These are phyloP conservation scores for Ramazzottius varieornatus DNA, from an alignment of 2,888 invertebrate species.

Conservation along the genomic window DNA sequence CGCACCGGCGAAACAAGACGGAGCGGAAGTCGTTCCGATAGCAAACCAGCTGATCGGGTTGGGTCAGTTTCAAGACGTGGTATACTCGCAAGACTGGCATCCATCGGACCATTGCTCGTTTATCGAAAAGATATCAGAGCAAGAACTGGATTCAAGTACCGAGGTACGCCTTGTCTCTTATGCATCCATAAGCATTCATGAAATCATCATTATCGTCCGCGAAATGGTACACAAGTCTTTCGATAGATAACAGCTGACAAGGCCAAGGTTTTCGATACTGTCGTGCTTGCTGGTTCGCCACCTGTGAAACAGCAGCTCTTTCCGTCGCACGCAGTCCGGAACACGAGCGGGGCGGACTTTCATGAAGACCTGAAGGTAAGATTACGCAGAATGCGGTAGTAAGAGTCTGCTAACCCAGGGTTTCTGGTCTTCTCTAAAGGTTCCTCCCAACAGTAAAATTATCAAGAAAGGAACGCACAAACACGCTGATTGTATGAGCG, in stretches of 20 bases:
- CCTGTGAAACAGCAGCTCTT: slow-evolving; percentile 73
- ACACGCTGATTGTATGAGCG: slow-evolving; percentile 85
- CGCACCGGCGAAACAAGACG: slow-evolving; percentile 70
- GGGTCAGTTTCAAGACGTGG: slow-evolving; percentile 56
- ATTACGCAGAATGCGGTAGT: too few species aligned
- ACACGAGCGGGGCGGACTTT: slow-evolving; percentile 75
- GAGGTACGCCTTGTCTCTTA: slow-evolving; percentile 29
- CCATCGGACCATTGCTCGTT: slow-evolving; percentile 84
- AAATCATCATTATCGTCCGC: not conserved
- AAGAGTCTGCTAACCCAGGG: too few species aligned
- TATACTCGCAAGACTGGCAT: slow-evolving; percentile 92
- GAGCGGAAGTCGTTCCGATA: slow-evolving; percentile 63
- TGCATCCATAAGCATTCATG: not conserved
- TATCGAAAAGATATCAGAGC: slow-evolving; percentile 57
- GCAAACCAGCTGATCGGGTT: slow-evolving; percentile 53
- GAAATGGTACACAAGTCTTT: not conserved
- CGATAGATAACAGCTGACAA: slow-evolving; percentile 39
- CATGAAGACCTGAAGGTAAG: slow-evolving; percentile 57
- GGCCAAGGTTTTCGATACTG: slow-evolving; percentile 60
- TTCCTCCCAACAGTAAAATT: too few species aligned
- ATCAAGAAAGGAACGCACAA: slow-evolving; percentile 49
- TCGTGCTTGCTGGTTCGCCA: too few species aligned
- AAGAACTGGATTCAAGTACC: slow-evolving; percentile 44
- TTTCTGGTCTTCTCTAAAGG: too few species aligned
- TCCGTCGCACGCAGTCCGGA: slow-evolving; percentile 86